Conservation (phyloP, 2,888 invertebrate species). For the Tipula vernalis region DNA sequence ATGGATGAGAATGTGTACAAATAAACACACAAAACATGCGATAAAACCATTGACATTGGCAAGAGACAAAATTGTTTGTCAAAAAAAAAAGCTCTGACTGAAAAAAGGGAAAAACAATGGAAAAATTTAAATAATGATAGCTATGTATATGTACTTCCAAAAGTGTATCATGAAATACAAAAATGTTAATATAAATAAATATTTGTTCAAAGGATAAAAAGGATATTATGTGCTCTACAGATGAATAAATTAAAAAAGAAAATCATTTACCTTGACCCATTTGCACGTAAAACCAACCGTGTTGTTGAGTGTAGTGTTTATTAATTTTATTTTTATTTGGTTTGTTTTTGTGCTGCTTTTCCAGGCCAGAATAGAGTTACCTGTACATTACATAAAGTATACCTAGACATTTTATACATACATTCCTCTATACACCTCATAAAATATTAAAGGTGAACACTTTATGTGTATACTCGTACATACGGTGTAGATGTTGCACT, state of each 20-base stretch:
- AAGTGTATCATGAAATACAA: not conserved
- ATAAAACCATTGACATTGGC: not conserved
- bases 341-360: not conserved
- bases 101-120: not conserved
- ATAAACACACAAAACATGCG: not conserved
- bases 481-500: not conserved
- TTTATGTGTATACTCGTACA: not conserved
- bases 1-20: not conserved
- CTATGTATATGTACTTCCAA: no score
- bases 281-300: not conserved
- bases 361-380: not conserved
- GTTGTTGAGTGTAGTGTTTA: not conserved
- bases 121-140: not conserved
- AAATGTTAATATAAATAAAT: not conserved
- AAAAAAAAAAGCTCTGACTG: not conserved
- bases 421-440: not conserved
- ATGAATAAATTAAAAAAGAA: not conserved
- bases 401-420: no score
- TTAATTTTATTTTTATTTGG: not conserved
- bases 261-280: not conserved
- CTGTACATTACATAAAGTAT: not conserved
- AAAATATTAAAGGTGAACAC: not conserved
- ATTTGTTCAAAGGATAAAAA: not conserved
- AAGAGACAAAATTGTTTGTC: not conserved
- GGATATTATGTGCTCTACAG: not conserved